Base-by-base conservation (phyloP, 2,888 invertebrate genomes). In the Holacanthella duospinosa region DNA sequence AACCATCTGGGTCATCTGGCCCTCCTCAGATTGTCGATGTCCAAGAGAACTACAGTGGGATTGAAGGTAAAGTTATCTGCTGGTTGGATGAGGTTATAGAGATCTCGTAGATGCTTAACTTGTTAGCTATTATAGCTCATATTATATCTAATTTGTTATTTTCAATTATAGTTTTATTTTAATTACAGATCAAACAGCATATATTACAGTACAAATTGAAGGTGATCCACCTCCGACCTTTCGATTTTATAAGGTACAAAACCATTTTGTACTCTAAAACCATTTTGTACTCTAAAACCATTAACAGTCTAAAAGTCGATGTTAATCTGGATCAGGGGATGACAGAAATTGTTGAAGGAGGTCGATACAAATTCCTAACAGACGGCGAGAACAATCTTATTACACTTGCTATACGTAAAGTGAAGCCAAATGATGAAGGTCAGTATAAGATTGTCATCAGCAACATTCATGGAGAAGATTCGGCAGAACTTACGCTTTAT, bases 361-460 rank as follows among this genome's bases (percentile, higher is more conserved):
- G 96, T 71, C 86, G 95, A 67, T 95, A 93, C 80, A 94, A 93
- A 78, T 89, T 92, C 77, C 82, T 92, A 74, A 95, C 96, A 44
- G 96, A 97, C 79, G 91, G 94, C 58, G 91, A 93, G 74, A 87
- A 87, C 65, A 93, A 92, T 76, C 86, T 88, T 64, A 89, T 96
- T 74, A 93, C 93, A 48, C 82, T 99, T 67, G 93, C 93, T 77
- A 93, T 99, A 82, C 86, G 92, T 74, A 97, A 97, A 82, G 86
- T 93, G 71, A 93, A 95, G 77, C 90, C 93, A 56, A 90, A 91
- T 75, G 99, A 99, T 85, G 96, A 97, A 80, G 93, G 93, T 61
- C 90, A 89, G 80, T 99, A 95, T 81, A 92, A 88, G 77, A 83
- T 95, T 75, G 87, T 91, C 71, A 85, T 97, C 70, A 89, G 89